Evolutionary conservation across 2,113 vertebrate genomes (phyloP).

Genomic region (Ancistrus triradiatus): DNA sequence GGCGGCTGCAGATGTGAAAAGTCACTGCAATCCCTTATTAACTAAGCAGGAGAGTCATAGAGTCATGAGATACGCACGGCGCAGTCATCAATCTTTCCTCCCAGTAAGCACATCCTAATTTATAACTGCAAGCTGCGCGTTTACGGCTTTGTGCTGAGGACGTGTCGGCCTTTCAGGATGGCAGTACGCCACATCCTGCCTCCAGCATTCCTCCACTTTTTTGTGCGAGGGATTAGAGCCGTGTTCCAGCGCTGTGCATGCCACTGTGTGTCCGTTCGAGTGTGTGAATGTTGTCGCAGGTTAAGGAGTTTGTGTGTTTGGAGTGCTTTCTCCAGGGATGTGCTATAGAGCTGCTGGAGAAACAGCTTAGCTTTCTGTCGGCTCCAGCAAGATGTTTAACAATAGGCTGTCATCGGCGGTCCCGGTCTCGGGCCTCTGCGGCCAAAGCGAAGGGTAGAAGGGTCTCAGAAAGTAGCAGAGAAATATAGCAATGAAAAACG

Average conservation of each 20-base stretch:
- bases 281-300: too few relatives aligned
- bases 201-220: constrained; percentile 16
- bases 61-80: constrained; percentile 27
- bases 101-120: constrained; percentile 43
- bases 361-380: constrained; percentile 35
- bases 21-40: constrained; percentile 38
- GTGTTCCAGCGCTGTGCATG: too few relatives aligned
- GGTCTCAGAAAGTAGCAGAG: too few relatives aligned
- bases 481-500: too few relatives aligned
- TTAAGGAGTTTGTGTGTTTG: too few relatives aligned
- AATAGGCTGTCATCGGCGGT: constrained; percentile 34
- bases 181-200: not conserved
- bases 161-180: constrained; percentile 28
- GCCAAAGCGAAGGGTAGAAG: too few relatives aligned
- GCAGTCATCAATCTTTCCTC: constrained; percentile 46
- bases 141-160: constrained; percentile 36
- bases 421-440: not conserved
- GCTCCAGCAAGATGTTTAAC: constrained; percentile 31
- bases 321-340: constrained; percentile 10
- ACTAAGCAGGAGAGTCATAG: constrained; percentile 31
- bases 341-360: constrained; percentile 19
- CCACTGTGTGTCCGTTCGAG: too few relatives aligned
- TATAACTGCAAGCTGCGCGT: constrained; percentile 36
- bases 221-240: too few relatives aligned
- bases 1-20: constrained; percentile 27